Evolutionary conservation across 2,113 vertebrate genomes (phyloP), one percentile per base, ranked within the genome.

Genomic region (Anolis carolinensis): DNA sequence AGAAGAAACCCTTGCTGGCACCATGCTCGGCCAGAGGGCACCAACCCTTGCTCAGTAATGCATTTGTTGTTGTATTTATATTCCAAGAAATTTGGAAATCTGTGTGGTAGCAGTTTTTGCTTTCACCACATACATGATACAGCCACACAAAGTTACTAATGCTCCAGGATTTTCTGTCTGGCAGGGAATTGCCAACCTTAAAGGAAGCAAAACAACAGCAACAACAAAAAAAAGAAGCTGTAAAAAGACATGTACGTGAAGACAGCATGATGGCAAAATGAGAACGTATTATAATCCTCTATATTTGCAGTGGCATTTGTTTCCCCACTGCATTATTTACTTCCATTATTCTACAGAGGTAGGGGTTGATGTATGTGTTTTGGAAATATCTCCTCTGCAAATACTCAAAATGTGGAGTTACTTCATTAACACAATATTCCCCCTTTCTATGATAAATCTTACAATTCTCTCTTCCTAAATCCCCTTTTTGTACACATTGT

Each of bases 291-390:
- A 32, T 23, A 75, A 86, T 65, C 72, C 74, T 89, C 84, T 68
- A 75, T 79, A 52, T 86, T 84, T 5, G 0, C 27, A 76, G 63
- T 62, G 25, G 18, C 52, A 86, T 5, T 81, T 76, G 16, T 83
- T 91, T 76, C 79, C 88, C 86, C 87, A 72, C 76, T 71, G 16
- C 65, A 55, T 72, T 90, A 82, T 0, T n/a, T 36, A 85, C 92
- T 70, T 70, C 68, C 73, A 85, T 89, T 85, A 89, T 83, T 73
- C 32, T 39, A 23, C 34, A 85, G 70, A 79, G 87, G 55, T 16
- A 59, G 11, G 11, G 55, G 55, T 16, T 16, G 55, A 82, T 79
- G 83, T 83, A 23, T 79, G 67, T 30, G 21, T 21, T 30, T 65
- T 9, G 10, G 27, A n/a, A 30, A 68, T 30, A 68, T 23, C 27